Conservation (phyloP, 2,113 vertebrate species). For the Bubo blakistoni region DNA sequence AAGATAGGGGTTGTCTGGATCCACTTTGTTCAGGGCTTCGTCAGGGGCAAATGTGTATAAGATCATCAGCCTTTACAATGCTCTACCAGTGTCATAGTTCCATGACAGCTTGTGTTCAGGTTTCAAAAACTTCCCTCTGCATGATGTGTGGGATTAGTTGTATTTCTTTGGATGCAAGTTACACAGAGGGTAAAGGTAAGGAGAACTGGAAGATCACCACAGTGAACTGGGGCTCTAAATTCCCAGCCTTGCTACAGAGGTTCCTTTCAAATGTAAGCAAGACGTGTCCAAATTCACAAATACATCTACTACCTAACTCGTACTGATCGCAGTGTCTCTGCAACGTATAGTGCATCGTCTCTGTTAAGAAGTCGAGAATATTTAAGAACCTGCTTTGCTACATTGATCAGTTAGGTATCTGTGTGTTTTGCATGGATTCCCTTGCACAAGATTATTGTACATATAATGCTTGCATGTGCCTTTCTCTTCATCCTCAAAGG, state of each 20-base stretch:
- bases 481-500: background rate
- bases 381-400: background rate
- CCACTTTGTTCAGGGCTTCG: background rate
- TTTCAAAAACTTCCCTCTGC: background rate
- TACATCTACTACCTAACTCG: rapidly evolving
- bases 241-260: background rate
- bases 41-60: background rate
- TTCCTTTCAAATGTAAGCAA: background rate
- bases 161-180: background rate
- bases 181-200: background rate
- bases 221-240: background rate
- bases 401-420: background rate
- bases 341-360: background rate
- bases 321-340: background rate
- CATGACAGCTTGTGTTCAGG: background rate
- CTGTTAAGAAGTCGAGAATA: background rate
- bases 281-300: background rate
- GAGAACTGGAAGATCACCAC: background rate
- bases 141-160: background rate
- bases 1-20: background rate
- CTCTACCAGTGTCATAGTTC: background rate
- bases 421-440: background rate
- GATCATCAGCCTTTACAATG: background rate
- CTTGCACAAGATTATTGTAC: background rate
- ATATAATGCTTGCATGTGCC: background rate